These are phyloP conservation scores for Temnothorax nylanderi DNA, from an alignment of 1,140 invertebrate genomes.

Conservation along the genomic window DNA sequence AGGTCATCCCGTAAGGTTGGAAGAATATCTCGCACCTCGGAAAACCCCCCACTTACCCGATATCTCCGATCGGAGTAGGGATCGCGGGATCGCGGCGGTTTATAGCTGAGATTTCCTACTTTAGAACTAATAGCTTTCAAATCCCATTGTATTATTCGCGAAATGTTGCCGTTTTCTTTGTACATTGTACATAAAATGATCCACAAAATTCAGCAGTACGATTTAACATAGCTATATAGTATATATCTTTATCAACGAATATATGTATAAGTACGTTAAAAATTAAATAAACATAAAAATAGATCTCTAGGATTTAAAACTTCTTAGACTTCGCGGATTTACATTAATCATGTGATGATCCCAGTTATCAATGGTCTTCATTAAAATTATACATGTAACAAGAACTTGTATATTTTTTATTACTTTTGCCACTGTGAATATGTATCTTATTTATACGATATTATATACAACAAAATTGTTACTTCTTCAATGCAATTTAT, in stretches of 20 bases:
- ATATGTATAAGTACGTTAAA: background rate
- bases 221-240: background rate
- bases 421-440: background rate
- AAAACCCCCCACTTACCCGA: constrained; percentile 52
- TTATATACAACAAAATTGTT: background rate
- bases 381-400: background rate
- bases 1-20: constrained; percentile 69
- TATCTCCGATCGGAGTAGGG: constrained; percentile 69
- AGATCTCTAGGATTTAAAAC: background rate
- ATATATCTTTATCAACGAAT: background rate
- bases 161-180: background rate
- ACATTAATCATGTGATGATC: background rate
- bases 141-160: background rate
- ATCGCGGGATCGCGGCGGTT: constrained; percentile 62
- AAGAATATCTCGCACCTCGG: constrained; percentile 67
- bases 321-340: background rate
- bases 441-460: background rate
- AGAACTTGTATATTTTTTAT: background rate
- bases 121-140: constrained; percentile 40
- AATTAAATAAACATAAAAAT: background rate
- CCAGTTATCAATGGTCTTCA: background rate
- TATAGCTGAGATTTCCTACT: constrained; percentile 67
- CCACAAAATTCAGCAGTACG: background rate
- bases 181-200: background rate
- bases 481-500: background rate